These are phyloP conservation scores for Bungarus multicinctus DNA, from an alignment of 2,113 vertebrate genomes.

Conservation along the genomic window DNA sequence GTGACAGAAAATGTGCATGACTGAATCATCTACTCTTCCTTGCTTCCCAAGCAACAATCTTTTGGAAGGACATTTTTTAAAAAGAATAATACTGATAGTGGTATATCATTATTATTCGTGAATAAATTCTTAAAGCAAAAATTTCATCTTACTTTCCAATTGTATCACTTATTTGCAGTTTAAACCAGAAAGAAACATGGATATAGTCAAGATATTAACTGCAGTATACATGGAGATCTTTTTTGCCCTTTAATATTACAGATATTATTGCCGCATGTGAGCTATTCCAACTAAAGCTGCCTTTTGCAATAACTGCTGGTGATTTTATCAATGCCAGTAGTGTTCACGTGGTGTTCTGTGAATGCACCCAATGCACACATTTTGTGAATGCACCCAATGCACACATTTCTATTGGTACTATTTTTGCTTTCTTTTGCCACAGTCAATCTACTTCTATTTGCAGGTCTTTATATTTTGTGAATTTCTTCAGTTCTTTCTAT, in stretches of 20 bases:
- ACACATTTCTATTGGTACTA: too few relatives aligned
- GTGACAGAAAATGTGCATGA: not conserved
- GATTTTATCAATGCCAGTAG: not conserved
- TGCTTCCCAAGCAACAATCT: not conserved
- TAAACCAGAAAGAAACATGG: not conserved
- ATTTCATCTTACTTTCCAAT: not conserved
- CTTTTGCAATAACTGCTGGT: not conserved
- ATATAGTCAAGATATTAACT: not conserved
- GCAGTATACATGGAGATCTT: slow-evolving; percentile 6
- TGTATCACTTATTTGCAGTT: not conserved
- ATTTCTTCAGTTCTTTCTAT: not conserved
- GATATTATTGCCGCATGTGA: not conserved
- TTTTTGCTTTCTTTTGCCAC: too few relatives aligned
- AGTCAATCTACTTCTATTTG: too few relatives aligned
- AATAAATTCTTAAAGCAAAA: not conserved
- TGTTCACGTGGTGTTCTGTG: not conserved
- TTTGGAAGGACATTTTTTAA: not conserved
- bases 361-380: not conserved
- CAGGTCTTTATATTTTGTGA: not conserved
- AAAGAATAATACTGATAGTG: not conserved
- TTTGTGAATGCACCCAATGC: not conserved
- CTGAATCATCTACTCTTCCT: not conserved
- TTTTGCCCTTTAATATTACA: not conserved
- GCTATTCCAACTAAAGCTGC: not conserved
- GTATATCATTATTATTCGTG: not conserved